Evolutionary conservation across 2,888 invertebrate species (phyloP).

Genomic region (Keiferia lycopersicella): DNA sequence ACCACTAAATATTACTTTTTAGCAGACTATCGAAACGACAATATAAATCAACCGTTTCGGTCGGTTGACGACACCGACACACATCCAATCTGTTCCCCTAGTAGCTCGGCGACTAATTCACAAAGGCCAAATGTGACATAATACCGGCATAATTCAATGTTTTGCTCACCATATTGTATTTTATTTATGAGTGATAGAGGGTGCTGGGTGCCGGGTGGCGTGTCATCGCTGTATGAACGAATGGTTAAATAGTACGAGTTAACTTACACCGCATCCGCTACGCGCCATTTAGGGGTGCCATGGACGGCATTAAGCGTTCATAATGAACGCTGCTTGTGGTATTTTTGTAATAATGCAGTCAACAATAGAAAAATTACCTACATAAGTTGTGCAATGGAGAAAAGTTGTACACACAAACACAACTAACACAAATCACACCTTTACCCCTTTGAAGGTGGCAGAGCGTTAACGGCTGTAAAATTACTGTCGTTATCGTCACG

Average conservation of each 20-base stretch:
- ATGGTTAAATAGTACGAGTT: conserved; percentile 80
- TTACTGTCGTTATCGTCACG: no score
- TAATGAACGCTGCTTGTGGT: not conserved
- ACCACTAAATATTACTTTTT: not conserved
- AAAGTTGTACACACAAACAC: no score
- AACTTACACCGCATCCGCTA: conserved; percentile 78
- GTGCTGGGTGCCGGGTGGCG: conserved; percentile 56
- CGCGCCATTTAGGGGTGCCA: conserved; percentile 73
- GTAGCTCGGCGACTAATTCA: conserved; percentile 71
- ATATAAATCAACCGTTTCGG: conserved; percentile 63
- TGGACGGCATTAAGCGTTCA: conserved; percentile 52
- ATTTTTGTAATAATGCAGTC: no score
- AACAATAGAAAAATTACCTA: not conserved
- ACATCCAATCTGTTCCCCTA: conserved; percentile 67
- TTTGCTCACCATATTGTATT: conserved; percentile 83
- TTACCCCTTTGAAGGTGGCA: no score
- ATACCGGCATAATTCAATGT: conserved; percentile 81
- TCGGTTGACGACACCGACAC: conserved; percentile 63
- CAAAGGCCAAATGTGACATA: conserved; percentile 82
- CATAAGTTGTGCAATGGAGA: no score
- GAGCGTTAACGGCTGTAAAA: no score
- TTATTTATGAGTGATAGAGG: conserved; percentile 81
- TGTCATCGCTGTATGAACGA: conserved; percentile 74
- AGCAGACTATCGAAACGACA: conserved; percentile 30
- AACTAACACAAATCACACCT: no score